phyloP scores from a whole-genome alignment of 2,888 invertebrate genomes.

The Empis livida region DNA sequence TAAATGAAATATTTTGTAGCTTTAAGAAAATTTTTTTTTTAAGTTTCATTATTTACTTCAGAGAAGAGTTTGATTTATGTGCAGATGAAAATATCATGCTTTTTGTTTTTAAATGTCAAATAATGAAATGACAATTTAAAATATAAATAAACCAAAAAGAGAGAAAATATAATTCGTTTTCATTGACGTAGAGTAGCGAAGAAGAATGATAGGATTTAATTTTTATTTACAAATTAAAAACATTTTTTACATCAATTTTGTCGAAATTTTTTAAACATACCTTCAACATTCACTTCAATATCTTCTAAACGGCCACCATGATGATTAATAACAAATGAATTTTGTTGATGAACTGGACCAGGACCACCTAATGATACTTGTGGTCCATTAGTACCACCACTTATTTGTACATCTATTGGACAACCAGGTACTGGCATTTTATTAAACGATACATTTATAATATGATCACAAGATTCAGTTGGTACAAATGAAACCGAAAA shows the following conservation, averaged over 20 bases:
- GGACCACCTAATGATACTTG: conserved; percentile 60
- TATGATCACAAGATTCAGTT: conserved; percentile 84
- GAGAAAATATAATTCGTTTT: not conserved
- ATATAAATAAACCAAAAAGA: not conserved
- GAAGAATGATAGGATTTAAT: not conserved
- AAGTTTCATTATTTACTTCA: too few species aligned
- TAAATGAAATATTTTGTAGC: too few species aligned
- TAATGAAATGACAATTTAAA: too few species aligned
- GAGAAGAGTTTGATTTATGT: too few species aligned
- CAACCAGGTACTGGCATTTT: conserved; percentile 77
- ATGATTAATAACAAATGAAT: conserved; percentile 61
- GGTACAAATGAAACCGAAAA: conserved; percentile 97
- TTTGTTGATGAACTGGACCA: conserved; percentile 56
- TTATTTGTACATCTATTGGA: conserved; percentile 77
- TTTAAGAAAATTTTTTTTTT: too few species aligned
- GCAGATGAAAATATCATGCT: too few species aligned
- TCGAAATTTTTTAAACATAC: conserved; percentile 39
- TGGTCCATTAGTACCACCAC: conserved; percentile 48
- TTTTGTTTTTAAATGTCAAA: too few species aligned
- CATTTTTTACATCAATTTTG: not conserved
- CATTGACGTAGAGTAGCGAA: too few species aligned
- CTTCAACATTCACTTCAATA: conserved; percentile 93
- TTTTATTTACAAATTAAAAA: not conserved
- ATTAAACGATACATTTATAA: conserved; percentile 95
- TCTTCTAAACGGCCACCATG: conserved; percentile 83